These are phyloP conservation scores for Chironomus striatipennis DNA, from an alignment of 1,140 invertebrate genomes.

Conservation along the genomic window DNA sequence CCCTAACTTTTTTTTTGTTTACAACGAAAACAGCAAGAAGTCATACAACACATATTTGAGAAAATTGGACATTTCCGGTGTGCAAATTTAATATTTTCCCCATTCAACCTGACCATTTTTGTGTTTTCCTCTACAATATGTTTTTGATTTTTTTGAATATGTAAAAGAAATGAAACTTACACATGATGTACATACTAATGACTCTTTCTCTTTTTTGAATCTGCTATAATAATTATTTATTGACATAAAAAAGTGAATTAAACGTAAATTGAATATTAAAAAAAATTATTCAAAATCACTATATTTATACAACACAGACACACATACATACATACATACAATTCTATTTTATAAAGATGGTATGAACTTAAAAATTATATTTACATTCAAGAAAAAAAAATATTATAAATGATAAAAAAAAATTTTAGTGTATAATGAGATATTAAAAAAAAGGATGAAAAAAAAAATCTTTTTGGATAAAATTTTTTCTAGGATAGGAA, in stretches of 20 bases:
- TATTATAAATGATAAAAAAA: background rate
- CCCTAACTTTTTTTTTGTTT: background rate
- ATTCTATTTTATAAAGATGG: conserved; percentile 2
- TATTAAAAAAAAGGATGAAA: no score
- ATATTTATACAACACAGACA: background rate
- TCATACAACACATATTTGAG: background rate
- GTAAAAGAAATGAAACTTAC: no score
- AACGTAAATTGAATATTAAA: background rate
- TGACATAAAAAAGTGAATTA: no score
- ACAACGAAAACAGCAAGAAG: background rate
- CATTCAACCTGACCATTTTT: no score
- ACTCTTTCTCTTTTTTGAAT: no score
- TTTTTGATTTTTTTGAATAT: no score
- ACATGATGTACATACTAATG: no score
- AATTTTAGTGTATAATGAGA: background rate
- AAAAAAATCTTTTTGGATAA: background rate
- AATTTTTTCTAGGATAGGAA: conserved; percentile 14
- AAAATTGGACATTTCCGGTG: conserved; percentile 6
- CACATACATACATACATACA: background rate
- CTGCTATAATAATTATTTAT: no score
- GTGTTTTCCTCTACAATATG: no score
- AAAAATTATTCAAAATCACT: background rate
- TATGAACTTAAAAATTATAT: conserved; percentile 10
- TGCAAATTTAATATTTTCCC: background rate
- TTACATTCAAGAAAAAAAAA: conserved; percentile 7